Evolutionary conservation across 2,888 invertebrate species (phyloP).

Genomic region (Euproctis similis): DNA sequence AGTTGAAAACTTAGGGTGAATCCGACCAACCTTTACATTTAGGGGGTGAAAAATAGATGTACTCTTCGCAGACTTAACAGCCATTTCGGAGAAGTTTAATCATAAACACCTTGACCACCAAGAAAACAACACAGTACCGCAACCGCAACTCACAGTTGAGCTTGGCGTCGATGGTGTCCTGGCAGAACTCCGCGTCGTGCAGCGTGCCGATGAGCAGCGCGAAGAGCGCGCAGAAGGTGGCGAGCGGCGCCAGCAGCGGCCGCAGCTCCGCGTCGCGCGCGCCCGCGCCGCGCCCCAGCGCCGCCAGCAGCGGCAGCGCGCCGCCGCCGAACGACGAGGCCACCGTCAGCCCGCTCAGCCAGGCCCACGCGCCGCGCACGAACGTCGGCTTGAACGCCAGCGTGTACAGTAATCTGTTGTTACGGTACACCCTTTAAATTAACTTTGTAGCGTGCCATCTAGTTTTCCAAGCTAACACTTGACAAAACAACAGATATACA

Average conservation of each 20-base stretch:
- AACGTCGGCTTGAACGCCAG: slow-evolving; percentile 87
- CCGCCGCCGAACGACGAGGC: slow-evolving; percentile 57
- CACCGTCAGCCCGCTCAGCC: slow-evolving; percentile 64
- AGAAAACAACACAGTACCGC: background rate
- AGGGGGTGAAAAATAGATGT: no score
- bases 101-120: no score
- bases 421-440: no score
- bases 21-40: no score
- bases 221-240: slow-evolving; percentile 89
- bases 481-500: no score
- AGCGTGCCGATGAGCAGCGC: slow-evolving; percentile 86
- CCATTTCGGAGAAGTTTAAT: no score
- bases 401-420: slow-evolving; percentile 81
- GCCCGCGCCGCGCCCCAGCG: slow-evolving; percentile 81
- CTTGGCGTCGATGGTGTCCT: slow-evolving; percentile 62
- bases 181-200: slow-evolving; percentile 88
- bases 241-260: slow-evolving; percentile 84
- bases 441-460: no score
- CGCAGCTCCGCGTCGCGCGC: slow-evolving; percentile 77
- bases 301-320: slow-evolving; percentile 77
- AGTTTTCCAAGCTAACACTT: no score
- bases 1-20: no score
- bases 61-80: no score
- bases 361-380: slow-evolving; percentile 84
- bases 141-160: slow-evolving; percentile 50